Percentiles rank a stretch among this genome's conserved stretches.
These are phyloP conservation scores for Ecdyonurus torrentis DNA, from an alignment of 2,888 invertebrate species.

Conservation along the genomic window DNA sequence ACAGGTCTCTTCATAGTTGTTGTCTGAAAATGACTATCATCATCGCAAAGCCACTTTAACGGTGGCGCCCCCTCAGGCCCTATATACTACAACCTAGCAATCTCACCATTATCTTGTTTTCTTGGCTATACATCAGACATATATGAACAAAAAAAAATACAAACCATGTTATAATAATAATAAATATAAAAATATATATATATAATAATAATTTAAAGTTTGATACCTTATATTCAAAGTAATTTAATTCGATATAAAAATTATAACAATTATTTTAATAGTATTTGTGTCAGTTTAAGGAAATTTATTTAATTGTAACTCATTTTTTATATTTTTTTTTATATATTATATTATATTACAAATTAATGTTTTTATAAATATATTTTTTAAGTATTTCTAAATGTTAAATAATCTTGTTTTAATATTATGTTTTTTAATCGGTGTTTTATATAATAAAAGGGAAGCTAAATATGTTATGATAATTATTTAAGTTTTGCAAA, in stretches of 20 bases:
- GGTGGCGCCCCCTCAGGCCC: background rate
- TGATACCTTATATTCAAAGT: background rate
- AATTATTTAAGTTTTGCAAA: too few relatives aligned
- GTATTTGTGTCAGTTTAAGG: too few relatives aligned
- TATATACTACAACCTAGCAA: background rate
- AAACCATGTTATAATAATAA: background rate
- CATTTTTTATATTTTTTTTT: too few relatives aligned
- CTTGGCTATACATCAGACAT: background rate
- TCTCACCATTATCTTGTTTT: background rate
- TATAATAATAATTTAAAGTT: background rate
- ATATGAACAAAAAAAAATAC: too few relatives aligned
- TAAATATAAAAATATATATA: background rate
- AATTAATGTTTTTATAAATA: too few relatives aligned
- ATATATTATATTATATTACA: too few relatives aligned
- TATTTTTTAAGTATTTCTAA: too few relatives aligned
- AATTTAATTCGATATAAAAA: background rate
- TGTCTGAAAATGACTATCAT: constrained; percentile 3
- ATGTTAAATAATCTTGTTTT: too few relatives aligned
- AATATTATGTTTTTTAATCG: too few relatives aligned
- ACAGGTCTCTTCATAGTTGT: background rate
- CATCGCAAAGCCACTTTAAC: background rate
- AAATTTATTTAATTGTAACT: too few relatives aligned
- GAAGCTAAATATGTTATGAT: too few relatives aligned
- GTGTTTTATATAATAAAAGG: too few relatives aligned
- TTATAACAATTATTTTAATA: background rate